Evolutionary conservation across 2,888 invertebrate genomes (phyloP).

Genomic region (Ennomos fuscantarius): DNA sequence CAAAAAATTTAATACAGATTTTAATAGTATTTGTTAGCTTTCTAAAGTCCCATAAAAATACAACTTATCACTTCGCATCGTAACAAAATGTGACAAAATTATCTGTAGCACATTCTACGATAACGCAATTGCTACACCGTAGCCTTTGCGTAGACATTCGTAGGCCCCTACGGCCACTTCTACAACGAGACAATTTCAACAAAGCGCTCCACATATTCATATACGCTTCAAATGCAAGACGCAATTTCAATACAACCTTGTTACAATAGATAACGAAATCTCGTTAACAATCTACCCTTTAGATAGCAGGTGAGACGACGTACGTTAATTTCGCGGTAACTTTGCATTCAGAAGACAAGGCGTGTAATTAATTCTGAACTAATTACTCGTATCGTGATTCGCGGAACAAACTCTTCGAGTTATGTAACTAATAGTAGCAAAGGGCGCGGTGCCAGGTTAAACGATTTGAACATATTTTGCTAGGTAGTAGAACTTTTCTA

Average conservation of each 20-base stretch:
- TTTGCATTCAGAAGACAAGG: slow-evolving; percentile 52
- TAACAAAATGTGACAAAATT: neutral
- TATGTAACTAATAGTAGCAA: slow-evolving; percentile 35
- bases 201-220: neutral
- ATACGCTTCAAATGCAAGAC: slow-evolving; percentile 5
- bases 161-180: neutral
- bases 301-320: slow-evolving; percentile 15
- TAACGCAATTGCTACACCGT: neutral
- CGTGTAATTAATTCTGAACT: slow-evolving; percentile 75
- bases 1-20: no score
- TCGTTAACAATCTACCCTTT: slow-evolving; percentile 18
- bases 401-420: slow-evolving; percentile 50
- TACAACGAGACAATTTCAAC: neutral
- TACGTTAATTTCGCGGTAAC: slow-evolving; percentile 33
- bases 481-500: no score
- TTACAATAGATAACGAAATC: slow-evolving; percentile 6
- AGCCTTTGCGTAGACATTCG: slow-evolving; percentile 5
- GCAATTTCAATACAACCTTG: slow-evolving; percentile 2
- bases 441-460: slow-evolving; percentile 26
- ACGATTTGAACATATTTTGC: slow-evolving; percentile 3
- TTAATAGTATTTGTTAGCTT: no score
- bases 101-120: slow-evolving; percentile 10
- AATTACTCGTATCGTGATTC: slow-evolving; percentile 68
- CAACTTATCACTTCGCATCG: no score
- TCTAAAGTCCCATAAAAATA: no score